phyloP scores from a whole-genome alignment of 1,140 invertebrate species.

The Dolichoris vasculosae region DNA sequence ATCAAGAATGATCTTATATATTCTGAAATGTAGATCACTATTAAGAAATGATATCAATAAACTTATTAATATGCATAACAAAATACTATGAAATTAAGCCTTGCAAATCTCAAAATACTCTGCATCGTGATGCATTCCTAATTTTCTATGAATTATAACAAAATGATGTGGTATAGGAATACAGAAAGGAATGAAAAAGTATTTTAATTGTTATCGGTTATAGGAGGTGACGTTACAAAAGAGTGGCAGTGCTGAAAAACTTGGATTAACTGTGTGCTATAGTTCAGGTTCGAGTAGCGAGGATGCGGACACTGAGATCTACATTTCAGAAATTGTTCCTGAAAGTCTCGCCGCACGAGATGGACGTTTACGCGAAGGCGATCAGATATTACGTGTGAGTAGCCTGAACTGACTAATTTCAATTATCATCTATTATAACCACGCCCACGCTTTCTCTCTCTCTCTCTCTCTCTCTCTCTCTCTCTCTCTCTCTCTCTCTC shows the following conservation, averaged over 20 bases:
- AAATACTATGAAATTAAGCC: no score
- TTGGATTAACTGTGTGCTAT: slow-evolving; percentile 83
- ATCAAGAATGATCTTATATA: no score
- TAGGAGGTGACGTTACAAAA: slow-evolving; percentile 82
- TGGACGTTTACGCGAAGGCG: slow-evolving; percentile 82
- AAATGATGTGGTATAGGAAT: not conserved
- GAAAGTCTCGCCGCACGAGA: slow-evolving; percentile 82
- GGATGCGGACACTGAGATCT: slow-evolving; percentile 77
- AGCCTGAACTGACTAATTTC: not conserved
- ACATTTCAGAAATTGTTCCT: slow-evolving; percentile 82
- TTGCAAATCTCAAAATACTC: no score
- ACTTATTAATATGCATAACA: no score
- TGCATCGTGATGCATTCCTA: no score
- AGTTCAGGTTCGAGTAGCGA: slow-evolving; percentile 75
- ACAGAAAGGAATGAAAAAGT: not conserved
- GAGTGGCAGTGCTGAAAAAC: slow-evolving; percentile 77
- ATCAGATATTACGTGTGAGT: slow-evolving; percentile 82
- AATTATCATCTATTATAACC: no score
- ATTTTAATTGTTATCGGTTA: slow-evolving; percentile 38
- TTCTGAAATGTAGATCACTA: no score
- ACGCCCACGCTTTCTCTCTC: slow-evolving; percentile 5
- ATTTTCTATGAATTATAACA: no score
- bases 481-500: slow-evolving; percentile 22
- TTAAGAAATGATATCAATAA: no score
- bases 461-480: slow-evolving; percentile 9